Conservation (phyloP, 2,888 invertebrate species). For the Leucozona laternaria region DNA sequence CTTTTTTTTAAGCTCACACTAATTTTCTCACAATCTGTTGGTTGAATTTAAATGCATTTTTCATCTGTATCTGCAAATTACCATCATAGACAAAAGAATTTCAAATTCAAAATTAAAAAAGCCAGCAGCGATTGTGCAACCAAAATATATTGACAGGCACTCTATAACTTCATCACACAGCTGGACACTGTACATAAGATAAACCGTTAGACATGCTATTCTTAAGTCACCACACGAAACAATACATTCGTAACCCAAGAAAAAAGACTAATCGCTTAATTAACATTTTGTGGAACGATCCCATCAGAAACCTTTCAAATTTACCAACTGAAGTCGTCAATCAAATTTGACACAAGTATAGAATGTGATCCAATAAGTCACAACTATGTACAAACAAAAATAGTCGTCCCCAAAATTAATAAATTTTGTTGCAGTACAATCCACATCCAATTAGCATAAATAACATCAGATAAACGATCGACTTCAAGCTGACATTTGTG, state of each 20-base stretch:
- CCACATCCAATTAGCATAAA: slow-evolving; percentile 71
- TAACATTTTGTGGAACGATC: slow-evolving; percentile 62
- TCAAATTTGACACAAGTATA: slow-evolving; percentile 64
- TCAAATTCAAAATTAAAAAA: slow-evolving; percentile 63
- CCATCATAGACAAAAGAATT: slow-evolving; percentile 63
- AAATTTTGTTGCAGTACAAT: slow-evolving; percentile 48
- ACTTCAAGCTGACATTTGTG: slow-evolving; percentile 53
- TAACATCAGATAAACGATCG: slow-evolving; percentile 57
- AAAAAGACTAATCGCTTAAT: slow-evolving; percentile 70
- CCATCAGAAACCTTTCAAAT: slow-evolving; percentile 61
- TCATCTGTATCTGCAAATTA: slow-evolving; percentile 17
- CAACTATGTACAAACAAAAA: slow-evolving; percentile 26
- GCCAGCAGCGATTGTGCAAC: slow-evolving; percentile 54
- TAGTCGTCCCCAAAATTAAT: slow-evolving; percentile 6
- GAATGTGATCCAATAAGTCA: slow-evolving; percentile 45
- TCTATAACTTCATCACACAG: slow-evolving; percentile 62
- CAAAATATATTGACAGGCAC: slow-evolving; percentile 51
- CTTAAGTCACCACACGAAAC: slow-evolving; percentile 36
- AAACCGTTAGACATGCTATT: slow-evolving; percentile 57
- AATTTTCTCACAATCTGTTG: slow-evolving; percentile 27
- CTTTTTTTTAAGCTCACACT: background rate
- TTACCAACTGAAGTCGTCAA: slow-evolving; percentile 54
- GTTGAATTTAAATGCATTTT: slow-evolving; percentile 28
- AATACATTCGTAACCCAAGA: slow-evolving; percentile 25
- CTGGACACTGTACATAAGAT: slow-evolving; percentile 31